phyloP scores from a whole-genome alignment of 2,797 vertebrate genomes.

The Sebastes cheni region DNA sequence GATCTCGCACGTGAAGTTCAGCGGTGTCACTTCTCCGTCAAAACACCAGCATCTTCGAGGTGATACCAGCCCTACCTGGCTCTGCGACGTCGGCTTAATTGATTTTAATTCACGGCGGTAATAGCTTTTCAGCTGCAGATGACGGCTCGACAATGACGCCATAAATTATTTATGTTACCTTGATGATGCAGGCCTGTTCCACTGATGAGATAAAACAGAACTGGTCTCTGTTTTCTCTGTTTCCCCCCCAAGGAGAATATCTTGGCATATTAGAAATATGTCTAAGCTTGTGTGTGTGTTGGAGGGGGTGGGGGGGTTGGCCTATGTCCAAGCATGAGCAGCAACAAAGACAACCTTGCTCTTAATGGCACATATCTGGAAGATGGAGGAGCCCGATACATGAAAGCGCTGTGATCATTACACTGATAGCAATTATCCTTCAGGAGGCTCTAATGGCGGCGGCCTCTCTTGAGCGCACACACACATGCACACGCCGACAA shows the following conservation, averaged over 20 bases:
- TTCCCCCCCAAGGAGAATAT: conserved; percentile 49
- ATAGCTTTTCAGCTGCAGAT: conserved; percentile 30
- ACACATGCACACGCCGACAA: conserved; percentile 33
- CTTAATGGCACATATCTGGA: conserved; percentile 79
- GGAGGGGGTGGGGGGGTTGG: conserved; percentile 36
- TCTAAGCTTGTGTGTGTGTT: conserved; percentile 39
- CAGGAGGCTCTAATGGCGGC: conserved; percentile 76
- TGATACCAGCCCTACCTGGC: conserved; percentile 4
- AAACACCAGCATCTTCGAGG: background rate
- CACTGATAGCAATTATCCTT: conserved; percentile 83
- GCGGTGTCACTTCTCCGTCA: background rate
- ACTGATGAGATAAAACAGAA: conserved; percentile 61
- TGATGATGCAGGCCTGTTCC: conserved; percentile 57
- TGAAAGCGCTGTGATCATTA: conserved; percentile 80
- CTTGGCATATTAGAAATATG: conserved; percentile 66
- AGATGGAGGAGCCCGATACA: conserved; percentile 76
- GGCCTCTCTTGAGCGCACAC: conserved; percentile 41
- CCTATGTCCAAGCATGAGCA: conserved; percentile 72
- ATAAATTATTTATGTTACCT: conserved; percentile 67
- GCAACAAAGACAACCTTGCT: conserved; percentile 80
- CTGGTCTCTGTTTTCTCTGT: conserved; percentile 9
- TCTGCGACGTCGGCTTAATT: conserved; percentile 20
- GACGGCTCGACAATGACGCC: conserved; percentile 26
- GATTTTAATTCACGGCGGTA: conserved; percentile 45
- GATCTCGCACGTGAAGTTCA: conserved; percentile 39